Conservation (phyloP, 1,140 invertebrate species). For the Penaeus vannamei region DNA sequence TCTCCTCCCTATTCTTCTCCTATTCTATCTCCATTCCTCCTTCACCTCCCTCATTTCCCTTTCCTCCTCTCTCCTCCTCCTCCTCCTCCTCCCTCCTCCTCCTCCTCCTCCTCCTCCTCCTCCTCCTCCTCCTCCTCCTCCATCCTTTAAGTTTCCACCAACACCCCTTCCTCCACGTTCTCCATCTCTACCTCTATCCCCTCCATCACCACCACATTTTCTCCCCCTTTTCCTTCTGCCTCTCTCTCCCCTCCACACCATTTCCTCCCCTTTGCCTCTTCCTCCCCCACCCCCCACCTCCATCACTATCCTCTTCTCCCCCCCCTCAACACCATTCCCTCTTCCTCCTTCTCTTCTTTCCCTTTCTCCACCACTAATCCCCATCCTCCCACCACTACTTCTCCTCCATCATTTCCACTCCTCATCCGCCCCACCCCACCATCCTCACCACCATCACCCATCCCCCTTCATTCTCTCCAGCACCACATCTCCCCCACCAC, state of each 20-base stretch:
- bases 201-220: neutral
- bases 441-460: neutral
- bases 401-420: neutral
- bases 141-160: too few species aligned
- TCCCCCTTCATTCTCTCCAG: too few species aligned
- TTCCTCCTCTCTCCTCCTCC: too few species aligned
- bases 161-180: too few species aligned
- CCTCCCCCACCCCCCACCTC: neutral
- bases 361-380: neutral
- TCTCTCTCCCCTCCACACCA: neutral
- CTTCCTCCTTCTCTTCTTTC: neutral
- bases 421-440: neutral
- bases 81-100: too few species aligned
- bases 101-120: too few species aligned
- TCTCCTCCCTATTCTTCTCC: too few species aligned
- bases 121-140: too few species aligned
- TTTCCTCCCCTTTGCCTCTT: neutral
- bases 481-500: neutral
- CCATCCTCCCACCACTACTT: neutral
- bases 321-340: neutral
- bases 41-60: too few species aligned
- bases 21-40: too few species aligned
- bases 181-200: too few species aligned
- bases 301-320: neutral
- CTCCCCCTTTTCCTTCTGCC: neutral